phyloP scores from a whole-genome alignment of 2,113 vertebrate genomes.

The Cyanoderma ruficeps region DNA sequence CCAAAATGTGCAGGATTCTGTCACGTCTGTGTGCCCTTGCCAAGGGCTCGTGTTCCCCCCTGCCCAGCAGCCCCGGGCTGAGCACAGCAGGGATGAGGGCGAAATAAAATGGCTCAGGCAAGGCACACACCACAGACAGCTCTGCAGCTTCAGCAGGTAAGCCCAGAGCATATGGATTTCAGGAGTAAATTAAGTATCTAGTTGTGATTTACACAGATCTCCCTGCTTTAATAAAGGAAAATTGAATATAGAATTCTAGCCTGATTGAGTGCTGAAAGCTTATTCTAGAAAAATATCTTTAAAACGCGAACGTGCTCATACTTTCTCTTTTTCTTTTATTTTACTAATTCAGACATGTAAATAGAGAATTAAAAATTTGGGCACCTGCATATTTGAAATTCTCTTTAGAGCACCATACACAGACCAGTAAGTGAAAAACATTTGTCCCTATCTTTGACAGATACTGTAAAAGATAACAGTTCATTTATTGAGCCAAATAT shows the following conservation, averaged over 20 bases:
- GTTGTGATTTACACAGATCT: background rate
- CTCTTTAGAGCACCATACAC: background rate
- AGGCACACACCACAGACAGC: background rate
- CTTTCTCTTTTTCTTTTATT: background rate
- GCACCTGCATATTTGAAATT: background rate
- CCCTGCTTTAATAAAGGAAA: background rate
- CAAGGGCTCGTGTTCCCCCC: background rate
- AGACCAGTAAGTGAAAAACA: background rate
- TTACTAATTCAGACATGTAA: background rate
- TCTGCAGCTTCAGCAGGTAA: background rate
- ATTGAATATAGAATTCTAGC: background rate
- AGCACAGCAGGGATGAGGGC: background rate
- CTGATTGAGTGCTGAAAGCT: background rate
- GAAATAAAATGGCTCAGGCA: background rate
- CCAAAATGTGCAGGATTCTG: background rate
- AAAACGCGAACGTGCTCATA: background rate
- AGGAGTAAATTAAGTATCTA: background rate
- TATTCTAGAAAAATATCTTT: background rate
- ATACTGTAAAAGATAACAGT: background rate
- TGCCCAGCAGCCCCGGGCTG: background rate
- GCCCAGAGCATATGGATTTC: background rate
- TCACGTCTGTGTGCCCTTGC: background rate
- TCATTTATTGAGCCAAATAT: constrained; percentile 40
- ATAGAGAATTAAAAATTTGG: background rate
- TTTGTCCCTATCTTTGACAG: background rate